A percentile compares a stretch with the other conserved stretches of the same genome.
Evolutionary conservation across 2,888 invertebrate genomes (phyloP).

Genomic region (Aplocera efformata): DNA sequence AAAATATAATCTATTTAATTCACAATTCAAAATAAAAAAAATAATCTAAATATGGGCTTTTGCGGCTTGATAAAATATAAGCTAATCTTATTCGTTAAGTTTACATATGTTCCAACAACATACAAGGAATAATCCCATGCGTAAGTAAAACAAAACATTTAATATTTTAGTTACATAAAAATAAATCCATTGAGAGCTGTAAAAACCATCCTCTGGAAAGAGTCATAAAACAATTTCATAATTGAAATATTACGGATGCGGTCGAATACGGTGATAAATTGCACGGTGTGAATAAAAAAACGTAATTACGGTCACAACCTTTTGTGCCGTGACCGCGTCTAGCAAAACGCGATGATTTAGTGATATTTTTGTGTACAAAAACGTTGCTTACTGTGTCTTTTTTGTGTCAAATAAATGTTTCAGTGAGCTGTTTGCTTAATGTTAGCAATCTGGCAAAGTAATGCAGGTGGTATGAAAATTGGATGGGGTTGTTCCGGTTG

Average conservation of each 20-base stretch:
- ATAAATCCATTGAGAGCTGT: conserved; percentile 19
- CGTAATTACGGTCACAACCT: conserved; percentile 59
- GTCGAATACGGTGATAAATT: conserved; percentile 58
- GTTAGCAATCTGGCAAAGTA: conserved; percentile 19
- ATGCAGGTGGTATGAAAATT: conserved; percentile 5
- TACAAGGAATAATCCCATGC: no score
- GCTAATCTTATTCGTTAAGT: no score
- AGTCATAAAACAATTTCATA: conserved; percentile 46
- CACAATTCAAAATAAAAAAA: no score
- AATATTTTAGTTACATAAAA: background rate
- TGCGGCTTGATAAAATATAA: no score
- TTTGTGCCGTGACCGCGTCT: conserved; percentile 39
- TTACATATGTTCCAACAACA: conserved; percentile 18
- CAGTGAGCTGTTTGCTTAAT: conserved; percentile 17
- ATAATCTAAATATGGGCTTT: no score
- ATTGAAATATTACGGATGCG: conserved; percentile 64
- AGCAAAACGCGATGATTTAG: conserved; percentile 26
- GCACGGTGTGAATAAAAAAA: conserved; percentile 54
- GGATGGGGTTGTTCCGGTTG: conserved; percentile 10
- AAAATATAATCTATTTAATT: no score
- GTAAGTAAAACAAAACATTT: conserved; percentile 11
- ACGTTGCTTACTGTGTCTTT: conserved; percentile 22
- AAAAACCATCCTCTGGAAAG: conserved; percentile 29
- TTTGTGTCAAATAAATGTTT: conserved; percentile 29
- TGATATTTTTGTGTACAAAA: conserved; percentile 43